Evolutionary conservation across 2,797 vertebrate species (phyloP).

Genomic region (Melanotaenia trifasciata): DNA sequence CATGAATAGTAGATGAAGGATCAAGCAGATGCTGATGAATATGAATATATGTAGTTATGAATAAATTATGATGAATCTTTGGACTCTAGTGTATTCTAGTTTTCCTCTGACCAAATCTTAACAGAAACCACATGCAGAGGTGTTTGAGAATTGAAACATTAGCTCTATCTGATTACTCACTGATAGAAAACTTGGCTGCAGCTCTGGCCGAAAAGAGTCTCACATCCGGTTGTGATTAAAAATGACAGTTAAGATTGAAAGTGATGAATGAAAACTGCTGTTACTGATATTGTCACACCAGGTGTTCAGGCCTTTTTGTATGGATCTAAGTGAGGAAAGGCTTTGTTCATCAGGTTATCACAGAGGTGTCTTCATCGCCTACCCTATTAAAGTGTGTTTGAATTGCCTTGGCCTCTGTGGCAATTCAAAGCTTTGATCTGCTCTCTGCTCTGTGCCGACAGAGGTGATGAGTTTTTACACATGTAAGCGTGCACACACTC

Average conservation of each 20-base stretch:
- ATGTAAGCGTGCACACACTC: conserved; percentile 1
- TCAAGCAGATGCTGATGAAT: conserved; percentile 77
- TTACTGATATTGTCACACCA: conserved; percentile 32
- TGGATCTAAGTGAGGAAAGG: conserved; percentile 57
- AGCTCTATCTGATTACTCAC: conserved; percentile 11
- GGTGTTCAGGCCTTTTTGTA: conserved; percentile 47
- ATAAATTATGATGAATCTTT: conserved; percentile 64
- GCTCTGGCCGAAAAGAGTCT: background rate
- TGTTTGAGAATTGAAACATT: conserved; percentile 23
- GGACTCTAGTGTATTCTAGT: conserved; percentile 41
- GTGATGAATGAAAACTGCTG: conserved; percentile 41
- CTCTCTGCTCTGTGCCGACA: conserved; percentile 55
- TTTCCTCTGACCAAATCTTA: conserved; percentile 31
- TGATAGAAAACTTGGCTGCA: background rate
- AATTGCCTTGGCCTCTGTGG: conserved; percentile 71
- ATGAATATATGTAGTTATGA: conserved; percentile 73
- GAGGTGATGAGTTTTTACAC: conserved; percentile 54
- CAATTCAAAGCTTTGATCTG: conserved; percentile 81
- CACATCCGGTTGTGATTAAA: conserved; percentile 14
- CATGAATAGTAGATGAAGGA: conserved; percentile 77
- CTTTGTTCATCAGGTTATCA: conserved; percentile 78
- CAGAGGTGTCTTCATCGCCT: conserved; percentile 61
- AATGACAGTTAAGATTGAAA: conserved; percentile 44
- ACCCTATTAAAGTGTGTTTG: conserved; percentile 82
- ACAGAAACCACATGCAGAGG: conserved; percentile 18